Conservation (phyloP, 2,797 vertebrate genomes). For the Mus spretus region DNA sequence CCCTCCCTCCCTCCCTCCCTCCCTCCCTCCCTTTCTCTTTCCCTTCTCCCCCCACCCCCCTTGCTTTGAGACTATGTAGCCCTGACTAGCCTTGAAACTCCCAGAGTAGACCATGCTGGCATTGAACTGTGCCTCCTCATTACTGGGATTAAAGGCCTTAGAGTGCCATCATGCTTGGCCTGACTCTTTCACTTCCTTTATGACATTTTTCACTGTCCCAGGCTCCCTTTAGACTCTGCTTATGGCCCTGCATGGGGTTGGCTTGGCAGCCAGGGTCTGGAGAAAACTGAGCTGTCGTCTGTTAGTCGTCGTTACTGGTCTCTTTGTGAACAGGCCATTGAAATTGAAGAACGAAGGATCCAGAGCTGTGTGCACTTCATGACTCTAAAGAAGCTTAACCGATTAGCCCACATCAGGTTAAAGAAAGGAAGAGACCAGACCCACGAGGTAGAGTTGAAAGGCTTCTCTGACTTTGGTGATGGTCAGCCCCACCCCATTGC, state of each 20-base stretch:
- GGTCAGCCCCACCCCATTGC: background rate
- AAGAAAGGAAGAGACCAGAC: slow-evolving; percentile 98
- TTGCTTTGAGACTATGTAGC: background rate
- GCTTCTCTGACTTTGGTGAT: background rate
- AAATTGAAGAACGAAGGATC: slow-evolving; percentile 94
- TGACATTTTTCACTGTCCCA: background rate
- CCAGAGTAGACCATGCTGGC: background rate
- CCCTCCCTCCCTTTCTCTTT: background rate
- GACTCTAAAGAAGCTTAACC: slow-evolving; percentile 98
- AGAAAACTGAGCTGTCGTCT: background rate
- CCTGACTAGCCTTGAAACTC: background rate
- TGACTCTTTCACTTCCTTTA: background rate
- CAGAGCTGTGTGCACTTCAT: slow-evolving; percentile 98
- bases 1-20: background rate
- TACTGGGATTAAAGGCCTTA: background rate
- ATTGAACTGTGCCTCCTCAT: background rate
- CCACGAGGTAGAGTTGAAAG: slow-evolving; percentile 92
- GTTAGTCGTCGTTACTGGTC: background rate
- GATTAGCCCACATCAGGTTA: slow-evolving; percentile 97
- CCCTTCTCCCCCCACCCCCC: too few species aligned
- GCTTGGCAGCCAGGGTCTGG: background rate
- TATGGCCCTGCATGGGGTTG: background rate
- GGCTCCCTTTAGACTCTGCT: background rate
- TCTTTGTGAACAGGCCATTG: slow-evolving; percentile 88
- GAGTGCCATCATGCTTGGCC: background rate